Evolutionary conservation across 1,140 invertebrate genomes (phyloP), one percentile per base, ranked within the genome.

Genomic region (Pantala flavescens): DNA sequence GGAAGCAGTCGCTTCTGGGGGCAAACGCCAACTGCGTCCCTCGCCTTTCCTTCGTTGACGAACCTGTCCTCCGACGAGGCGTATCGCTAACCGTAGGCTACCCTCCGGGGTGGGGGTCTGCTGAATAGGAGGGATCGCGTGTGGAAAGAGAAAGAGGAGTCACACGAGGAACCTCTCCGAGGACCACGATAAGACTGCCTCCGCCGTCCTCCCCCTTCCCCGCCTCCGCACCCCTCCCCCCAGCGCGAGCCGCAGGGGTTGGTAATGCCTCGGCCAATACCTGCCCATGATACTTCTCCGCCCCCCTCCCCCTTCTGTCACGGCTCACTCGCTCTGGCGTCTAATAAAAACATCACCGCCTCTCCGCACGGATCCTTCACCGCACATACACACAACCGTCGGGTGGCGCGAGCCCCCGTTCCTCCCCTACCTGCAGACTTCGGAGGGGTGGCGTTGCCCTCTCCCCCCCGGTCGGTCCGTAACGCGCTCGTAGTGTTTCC

Each of bases 281-380:
- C 49, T 21, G 49, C 49, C 49, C 49, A 63, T 63, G 49, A 63
- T 63, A 63, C 49, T 63, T 19, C n/a, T 21, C 49, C 49, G 49
- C 49, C 49, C 49, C 49, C 12, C 49, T 63, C 5, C 5, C 49
- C 12, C 49, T 12, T 19, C 49, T 16, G 49, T 16, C 49, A 63
- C 16, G n/a, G 49, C 49, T 63, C 49, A 21, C 49, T 21, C 49
- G n/a, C n/a, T 63, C 49, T 21, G n/a, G 49, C 49, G 49, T 63
- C 49, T 63, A 63, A 63, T 63, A 63, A 63, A 63, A 63, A 63
- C 49, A 63, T 63, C 49, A 63, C 49, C 49, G 49, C 49, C 49
- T 63, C 49, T 21, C 49, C 49, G n/a, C 49, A 63, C 14, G 49
- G 49, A 63, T 63, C 49, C 49, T 63, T 63, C 28, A 63, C 49